Conservation (phyloP, 2,888 invertebrate species). For the Teleiodes luculella region DNA sequence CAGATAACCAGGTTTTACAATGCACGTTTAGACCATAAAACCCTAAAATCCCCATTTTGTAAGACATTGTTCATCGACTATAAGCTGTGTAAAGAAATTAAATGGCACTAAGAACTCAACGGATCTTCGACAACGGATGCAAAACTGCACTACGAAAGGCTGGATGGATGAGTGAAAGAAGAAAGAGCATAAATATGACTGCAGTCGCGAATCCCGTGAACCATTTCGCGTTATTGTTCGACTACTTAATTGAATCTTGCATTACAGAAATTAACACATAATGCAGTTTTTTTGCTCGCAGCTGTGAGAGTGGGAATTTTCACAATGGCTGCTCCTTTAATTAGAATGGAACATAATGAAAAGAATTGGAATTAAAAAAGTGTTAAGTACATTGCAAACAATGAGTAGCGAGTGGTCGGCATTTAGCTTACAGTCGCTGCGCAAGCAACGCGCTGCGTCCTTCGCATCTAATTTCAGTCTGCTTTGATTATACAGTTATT, state of each 20-base stretch:
- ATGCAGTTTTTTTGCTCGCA: conserved; percentile 46
- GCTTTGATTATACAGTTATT: too few relatives aligned
- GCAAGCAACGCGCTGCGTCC: conserved; percentile 33
- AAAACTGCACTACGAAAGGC: not conserved
- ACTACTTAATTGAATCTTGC: conserved; percentile 41
- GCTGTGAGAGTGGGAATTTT: conserved; percentile 57
- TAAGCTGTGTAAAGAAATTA: too few relatives aligned
- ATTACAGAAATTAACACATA: conserved; percentile 52
- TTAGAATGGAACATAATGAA: conserved; percentile 50
- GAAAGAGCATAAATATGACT: not conserved
- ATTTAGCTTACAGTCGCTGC: conserved; percentile 34
- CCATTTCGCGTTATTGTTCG: conserved; percentile 16
- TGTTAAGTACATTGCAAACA: conserved; percentile 43
- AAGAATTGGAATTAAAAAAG: conserved; percentile 45
- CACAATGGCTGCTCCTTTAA: conserved; percentile 53
- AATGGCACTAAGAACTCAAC: too few relatives aligned
- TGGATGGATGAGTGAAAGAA: not conserved
- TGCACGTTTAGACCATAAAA: too few relatives aligned
- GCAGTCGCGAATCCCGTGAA: conserved; percentile 20
- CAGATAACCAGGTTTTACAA: too few relatives aligned
- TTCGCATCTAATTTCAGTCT: not conserved
- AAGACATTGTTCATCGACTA: too few relatives aligned
- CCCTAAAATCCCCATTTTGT: too few relatives aligned
- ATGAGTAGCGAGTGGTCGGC: conserved; percentile 38
- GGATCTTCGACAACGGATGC: too few relatives aligned